Evolutionary conservation across 2,113 vertebrate genomes (phyloP), one percentile per base, ranked within the genome.

Genomic region (Willisornis vidua): DNA sequence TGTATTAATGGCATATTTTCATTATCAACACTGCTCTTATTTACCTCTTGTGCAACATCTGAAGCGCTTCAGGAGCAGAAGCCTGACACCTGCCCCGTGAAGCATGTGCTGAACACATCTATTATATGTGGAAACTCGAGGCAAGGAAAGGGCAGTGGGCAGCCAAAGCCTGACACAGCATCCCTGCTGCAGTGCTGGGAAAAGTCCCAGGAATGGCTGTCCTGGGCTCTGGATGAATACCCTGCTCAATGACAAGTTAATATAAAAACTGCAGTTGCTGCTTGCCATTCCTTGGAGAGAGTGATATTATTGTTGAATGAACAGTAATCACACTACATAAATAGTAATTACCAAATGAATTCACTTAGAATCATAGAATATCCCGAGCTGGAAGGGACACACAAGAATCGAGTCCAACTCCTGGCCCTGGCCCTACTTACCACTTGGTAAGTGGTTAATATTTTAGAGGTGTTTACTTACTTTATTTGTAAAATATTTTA

Each of bases 1-100:
- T 52, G 18, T 81, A 95, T 94, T 94, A 90, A 89, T 84, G 76
- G 90, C 65, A 54, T 93, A 80, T 95, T 96, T 96, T 96, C 90
- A 95, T 93, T 95, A 95, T 45, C 63, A 88, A 31, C 76, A 72
- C 57, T 5, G 7, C 61, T 90, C 68, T 91, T 84, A 75, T 92
- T 93, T 95, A 95, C 79, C 61, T 90, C 41, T n/a, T n/a, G 67
- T n/a, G 14, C 45, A 61, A 71, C 48, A 61, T 7, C 22, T 65
- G 43, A 45, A 84, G 68, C 12, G 78, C 76, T 89, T 49, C 45
- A 29, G 3, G 9, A 86, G 72, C 0, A 0, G 85, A 83, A 91
- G 90, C 58, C 71, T 78, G 89, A 63, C 70, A 89, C 55, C 49
- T 82, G 75, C 79, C 86, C 62, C 8, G 26, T 6, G 28, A 68